A percentile compares a stretch with the other conserved stretches of the same genome.
These are phyloP conservation scores for Harpalus rufipes DNA, from an alignment of 2,888 invertebrate species.

Conservation along the genomic window DNA sequence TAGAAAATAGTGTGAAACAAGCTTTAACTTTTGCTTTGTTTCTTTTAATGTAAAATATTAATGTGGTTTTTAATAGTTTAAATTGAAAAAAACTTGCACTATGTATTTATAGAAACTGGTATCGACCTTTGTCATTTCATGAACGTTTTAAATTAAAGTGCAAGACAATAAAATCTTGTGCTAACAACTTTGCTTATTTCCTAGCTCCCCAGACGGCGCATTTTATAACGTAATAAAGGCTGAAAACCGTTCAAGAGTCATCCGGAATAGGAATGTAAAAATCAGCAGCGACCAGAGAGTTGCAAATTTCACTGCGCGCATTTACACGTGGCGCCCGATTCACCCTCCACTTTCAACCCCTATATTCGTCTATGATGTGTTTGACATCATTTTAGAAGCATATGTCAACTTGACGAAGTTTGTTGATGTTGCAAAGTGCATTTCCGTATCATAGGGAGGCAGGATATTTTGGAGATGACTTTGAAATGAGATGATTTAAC, in stretches of 20 bases:
- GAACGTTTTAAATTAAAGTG: background rate
- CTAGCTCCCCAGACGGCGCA: background rate
- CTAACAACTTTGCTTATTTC: constrained; percentile 11
- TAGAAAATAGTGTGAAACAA: too few species aligned
- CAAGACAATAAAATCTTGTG: background rate
- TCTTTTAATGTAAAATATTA: too few species aligned
- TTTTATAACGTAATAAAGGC: constrained; percentile 26
- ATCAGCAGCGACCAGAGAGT: constrained; percentile 1
- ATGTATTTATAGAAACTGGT: too few species aligned
- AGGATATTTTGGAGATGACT: constrained; percentile 15
- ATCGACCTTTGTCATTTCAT: background rate
- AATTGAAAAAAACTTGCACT: too few species aligned
- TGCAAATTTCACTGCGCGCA: constrained; percentile 23
- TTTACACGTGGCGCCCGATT: constrained; percentile 11
- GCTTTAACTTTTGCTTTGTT: too few species aligned
- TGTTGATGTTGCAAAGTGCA: constrained; percentile 32
- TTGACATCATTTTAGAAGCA: constrained; percentile 32
- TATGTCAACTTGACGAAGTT: constrained; percentile 27
- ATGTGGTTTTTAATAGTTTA: too few species aligned
- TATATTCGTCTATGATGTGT: constrained; percentile 3
- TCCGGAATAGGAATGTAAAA: background rate
- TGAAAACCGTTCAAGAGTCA: background rate
- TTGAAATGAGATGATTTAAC: constrained; percentile 1
- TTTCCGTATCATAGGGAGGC: constrained; percentile 11
- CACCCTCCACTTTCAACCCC: constrained; percentile 26